These are phyloP conservation scores for Apistogramma diplotaenia DNA, from an alignment of 2,113 vertebrate genomes.

Conservation along the genomic window DNA sequence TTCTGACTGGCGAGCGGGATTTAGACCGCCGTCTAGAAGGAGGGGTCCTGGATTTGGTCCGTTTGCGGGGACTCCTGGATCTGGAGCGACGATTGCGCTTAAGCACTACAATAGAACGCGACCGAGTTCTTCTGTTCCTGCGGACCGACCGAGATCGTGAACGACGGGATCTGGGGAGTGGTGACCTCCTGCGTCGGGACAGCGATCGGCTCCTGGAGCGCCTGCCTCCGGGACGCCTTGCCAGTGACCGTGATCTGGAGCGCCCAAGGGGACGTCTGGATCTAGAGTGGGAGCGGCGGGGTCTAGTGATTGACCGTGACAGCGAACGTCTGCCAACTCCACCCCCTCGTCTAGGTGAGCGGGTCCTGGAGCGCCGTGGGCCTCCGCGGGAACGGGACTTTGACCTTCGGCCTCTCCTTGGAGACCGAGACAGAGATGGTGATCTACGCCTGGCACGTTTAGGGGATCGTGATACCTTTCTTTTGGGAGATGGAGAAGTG, in stretches of 20 bases:
- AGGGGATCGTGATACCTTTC: slow-evolving; percentile 59
- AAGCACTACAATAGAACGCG: slow-evolving; percentile 68
- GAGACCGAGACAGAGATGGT: slow-evolving; percentile 63
- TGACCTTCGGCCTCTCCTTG: slow-evolving; percentile 60
- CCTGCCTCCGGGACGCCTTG: slow-evolving; percentile 60
- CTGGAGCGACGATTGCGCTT: slow-evolving; percentile 71
- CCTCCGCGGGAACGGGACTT: slow-evolving; percentile 68
- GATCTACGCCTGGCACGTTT: slow-evolving; percentile 57
- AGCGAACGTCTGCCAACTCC: slow-evolving; percentile 61
- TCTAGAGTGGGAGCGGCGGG: slow-evolving; percentile 66
- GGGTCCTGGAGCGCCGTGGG: slow-evolving; percentile 65
- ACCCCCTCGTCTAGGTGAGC: slow-evolving; percentile 61
- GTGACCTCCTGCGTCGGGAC: slow-evolving; percentile 67
- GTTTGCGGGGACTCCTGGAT: slow-evolving; percentile 67
- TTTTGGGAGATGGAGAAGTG: slow-evolving; percentile 52
- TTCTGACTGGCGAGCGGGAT: slow-evolving; percentile 66
- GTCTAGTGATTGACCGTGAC: slow-evolving; percentile 68
- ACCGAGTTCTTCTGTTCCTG: slow-evolving; percentile 70
- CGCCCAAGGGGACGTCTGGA: slow-evolving; percentile 67
- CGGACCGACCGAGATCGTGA: slow-evolving; percentile 71
- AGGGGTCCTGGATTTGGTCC: slow-evolving; percentile 70
- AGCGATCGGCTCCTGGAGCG: slow-evolving; percentile 72
- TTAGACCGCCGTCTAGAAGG: slow-evolving; percentile 52
- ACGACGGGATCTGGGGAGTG: slow-evolving; percentile 65
- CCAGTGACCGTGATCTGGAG: slow-evolving; percentile 67